phyloP scores from a whole-genome alignment of 2,888 invertebrate genomes.

The Desoria tigrina region DNA sequence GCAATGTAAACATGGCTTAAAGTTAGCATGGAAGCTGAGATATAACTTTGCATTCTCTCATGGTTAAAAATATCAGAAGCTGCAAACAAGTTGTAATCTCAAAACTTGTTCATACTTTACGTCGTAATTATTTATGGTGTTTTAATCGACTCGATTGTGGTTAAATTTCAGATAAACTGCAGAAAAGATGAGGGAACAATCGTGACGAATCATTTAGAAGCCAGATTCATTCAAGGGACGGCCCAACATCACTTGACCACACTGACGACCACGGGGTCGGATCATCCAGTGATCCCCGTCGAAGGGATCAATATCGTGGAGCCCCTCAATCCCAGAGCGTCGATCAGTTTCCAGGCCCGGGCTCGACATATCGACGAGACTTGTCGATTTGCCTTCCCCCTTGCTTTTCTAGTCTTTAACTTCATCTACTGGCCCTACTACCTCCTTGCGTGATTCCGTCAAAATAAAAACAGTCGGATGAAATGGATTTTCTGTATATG shows the following conservation, averaged over 20 bases:
- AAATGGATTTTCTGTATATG: too few relatives aligned
- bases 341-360: slow-evolving; percentile 47
- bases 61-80: too few relatives aligned
- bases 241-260: slow-evolving; percentile 23
- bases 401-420: slow-evolving; percentile 59
- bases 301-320: slow-evolving; percentile 38
- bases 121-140: too few relatives aligned
- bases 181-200: too few relatives aligned
- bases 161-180: too few relatives aligned
- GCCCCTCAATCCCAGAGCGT: background rate
- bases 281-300: slow-evolving; percentile 44
- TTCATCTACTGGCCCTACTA: slow-evolving; percentile 60
- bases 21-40: too few relatives aligned
- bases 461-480: too few relatives aligned
- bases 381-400: slow-evolving; percentile 58
- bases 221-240: slow-evolving; percentile 39
- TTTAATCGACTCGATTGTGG: too few relatives aligned
- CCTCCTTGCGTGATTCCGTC: slow-evolving; percentile 18
- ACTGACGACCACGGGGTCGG: slow-evolving; percentile 2
- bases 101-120: too few relatives aligned
- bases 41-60: too few relatives aligned
- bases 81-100: too few relatives aligned
- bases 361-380: slow-evolving; percentile 58
- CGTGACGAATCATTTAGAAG: slow-evolving; percentile 43
- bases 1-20: too few relatives aligned